Percentiles rank a stretch among this genome's conserved stretches.
These are phyloP conservation scores for Tholera decimalis DNA, from an alignment of 2,888 invertebrate species.

Conservation along the genomic window DNA sequence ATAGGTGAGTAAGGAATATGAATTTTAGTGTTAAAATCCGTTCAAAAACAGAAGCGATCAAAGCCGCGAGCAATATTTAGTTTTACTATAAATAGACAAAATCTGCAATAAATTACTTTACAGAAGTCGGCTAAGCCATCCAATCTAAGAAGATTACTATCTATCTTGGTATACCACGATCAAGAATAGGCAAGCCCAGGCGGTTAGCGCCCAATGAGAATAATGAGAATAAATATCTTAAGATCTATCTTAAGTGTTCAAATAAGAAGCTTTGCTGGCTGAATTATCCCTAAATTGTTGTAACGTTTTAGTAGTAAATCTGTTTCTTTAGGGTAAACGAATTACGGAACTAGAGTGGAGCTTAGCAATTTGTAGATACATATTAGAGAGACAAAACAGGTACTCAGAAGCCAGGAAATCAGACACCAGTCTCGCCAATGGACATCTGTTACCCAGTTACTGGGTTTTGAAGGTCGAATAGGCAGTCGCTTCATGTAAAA, in stretches of 20 bases:
- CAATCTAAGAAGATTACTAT: slow-evolving; percentile 38
- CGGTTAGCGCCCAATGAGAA: slow-evolving; percentile 13
- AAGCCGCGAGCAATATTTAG: too few species aligned
- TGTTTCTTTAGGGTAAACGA: neutral
- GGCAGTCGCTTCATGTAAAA: too few species aligned
- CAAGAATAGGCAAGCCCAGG: slow-evolving; percentile 7
- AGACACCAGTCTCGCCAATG: too few species aligned
- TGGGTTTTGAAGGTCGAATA: too few species aligned
- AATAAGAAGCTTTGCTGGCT: slow-evolving; percentile 7
- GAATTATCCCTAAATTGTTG: neutral
- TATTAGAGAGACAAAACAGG: too few species aligned
- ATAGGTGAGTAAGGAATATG: too few species aligned
- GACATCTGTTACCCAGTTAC: too few species aligned
- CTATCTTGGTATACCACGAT: neutral
- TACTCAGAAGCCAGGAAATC: too few species aligned
- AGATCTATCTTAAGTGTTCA: neutral
- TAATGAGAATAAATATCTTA: slow-evolving; percentile 30
- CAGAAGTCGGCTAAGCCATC: slow-evolving; percentile 3
- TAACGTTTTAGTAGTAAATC: neutral
- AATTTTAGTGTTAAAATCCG: too few species aligned
- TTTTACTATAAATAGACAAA: neutral
- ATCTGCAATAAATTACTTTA: neutral
- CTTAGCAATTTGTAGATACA: too few species aligned
- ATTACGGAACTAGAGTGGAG: too few species aligned
- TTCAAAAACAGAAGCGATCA: too few species aligned